phyloP scores from a whole-genome alignment of 2,797 vertebrate species.

The Scomberomorus guttatus region DNA sequence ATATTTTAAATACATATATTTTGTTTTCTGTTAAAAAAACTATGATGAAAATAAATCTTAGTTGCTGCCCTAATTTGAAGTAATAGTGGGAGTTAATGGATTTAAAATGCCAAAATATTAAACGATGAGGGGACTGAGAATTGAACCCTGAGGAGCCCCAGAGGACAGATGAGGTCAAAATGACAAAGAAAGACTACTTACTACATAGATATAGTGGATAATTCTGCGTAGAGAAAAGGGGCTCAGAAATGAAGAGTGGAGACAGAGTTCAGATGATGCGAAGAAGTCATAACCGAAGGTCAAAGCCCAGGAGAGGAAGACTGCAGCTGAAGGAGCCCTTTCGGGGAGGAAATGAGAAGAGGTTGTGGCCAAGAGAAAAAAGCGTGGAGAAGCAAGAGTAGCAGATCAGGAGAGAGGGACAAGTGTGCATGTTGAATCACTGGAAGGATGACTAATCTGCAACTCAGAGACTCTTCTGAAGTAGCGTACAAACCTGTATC shows the following conservation, averaged over 20 bases:
- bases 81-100: background rate
- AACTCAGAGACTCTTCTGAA: conserved; percentile 57
- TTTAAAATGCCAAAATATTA: background rate
- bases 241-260: conserved; percentile 22
- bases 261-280: conserved; percentile 25
- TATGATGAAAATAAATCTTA: background rate
- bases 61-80: background rate
- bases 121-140: conserved; percentile 1
- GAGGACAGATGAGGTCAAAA: background rate
- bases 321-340: conserved; percentile 53
- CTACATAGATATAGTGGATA: background rate
- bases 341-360: conserved; percentile 68
- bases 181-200: background rate
- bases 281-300: conserved; percentile 55
- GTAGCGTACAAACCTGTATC: conserved; percentile 29
- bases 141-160: conserved; percentile 29
- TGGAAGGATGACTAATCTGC: conserved; percentile 59
- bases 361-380: conserved; percentile 56
- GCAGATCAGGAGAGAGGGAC: conserved; percentile 51
- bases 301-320: conserved; percentile 54
- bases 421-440: conserved; percentile 56
- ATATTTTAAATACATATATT: too few species aligned
- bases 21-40: background rate
- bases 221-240: background rate
- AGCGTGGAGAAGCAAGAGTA: conserved; percentile 33